Conservation (phyloP, 2,113 vertebrate species). For the Microtus pennsylvanicus region DNA sequence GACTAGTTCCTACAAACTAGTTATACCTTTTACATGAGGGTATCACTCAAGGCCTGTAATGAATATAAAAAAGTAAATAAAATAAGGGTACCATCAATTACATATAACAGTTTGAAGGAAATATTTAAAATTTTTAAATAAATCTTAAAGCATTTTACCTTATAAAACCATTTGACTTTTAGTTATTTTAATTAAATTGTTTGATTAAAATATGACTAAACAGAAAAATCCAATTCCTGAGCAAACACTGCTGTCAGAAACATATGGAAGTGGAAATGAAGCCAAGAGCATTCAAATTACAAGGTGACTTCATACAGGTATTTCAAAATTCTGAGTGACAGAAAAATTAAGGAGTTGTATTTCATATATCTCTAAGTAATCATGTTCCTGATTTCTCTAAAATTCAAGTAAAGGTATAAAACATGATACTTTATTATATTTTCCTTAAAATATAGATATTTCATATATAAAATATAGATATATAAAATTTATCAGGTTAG, state of each 20-base stretch:
- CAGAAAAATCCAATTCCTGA: neutral
- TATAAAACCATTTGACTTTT: constrained; percentile 11
- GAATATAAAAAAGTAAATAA: neutral
- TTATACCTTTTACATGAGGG: constrained; percentile 31
- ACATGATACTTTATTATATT: neutral
- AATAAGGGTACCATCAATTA: constrained; percentile 73
- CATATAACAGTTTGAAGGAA: constrained; percentile 38
- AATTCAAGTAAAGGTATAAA: neutral
- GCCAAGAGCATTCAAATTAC: constrained; percentile 33
- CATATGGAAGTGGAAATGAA: neutral
- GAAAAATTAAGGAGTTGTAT: neutral
- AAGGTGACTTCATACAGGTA: neutral
- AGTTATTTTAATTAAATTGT: constrained; percentile 32
- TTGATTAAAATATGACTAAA: neutral
- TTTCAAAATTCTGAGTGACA: constrained; percentile 13
- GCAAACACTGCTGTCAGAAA: constrained; percentile 20
- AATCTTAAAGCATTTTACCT: constrained; percentile 65
- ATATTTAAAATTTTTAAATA: constrained; percentile 64
- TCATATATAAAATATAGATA: too few species aligned
- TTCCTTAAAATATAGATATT: neutral
- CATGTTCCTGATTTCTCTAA: neutral
- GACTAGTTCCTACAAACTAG: constrained; percentile 34
- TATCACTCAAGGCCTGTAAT: constrained; percentile 73
- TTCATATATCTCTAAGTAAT: neutral
- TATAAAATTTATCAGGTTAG: neutral